Base-by-base conservation (phyloP, 2,797 vertebrate species). In the Enteromius anoplus region DNA sequence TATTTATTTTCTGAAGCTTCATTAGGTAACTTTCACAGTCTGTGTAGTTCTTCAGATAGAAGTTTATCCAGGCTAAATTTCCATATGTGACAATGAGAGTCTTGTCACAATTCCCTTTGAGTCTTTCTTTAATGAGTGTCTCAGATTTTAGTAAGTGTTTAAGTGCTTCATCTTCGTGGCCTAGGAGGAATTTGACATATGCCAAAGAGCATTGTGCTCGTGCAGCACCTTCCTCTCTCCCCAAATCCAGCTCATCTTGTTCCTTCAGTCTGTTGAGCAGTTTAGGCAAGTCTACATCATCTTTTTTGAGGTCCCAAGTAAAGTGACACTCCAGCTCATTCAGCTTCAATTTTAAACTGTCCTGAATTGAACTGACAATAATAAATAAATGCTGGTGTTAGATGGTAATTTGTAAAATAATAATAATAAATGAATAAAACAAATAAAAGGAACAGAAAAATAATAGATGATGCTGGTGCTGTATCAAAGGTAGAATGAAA, bases 41-140 rank as follows among this genome's bases (percentile, higher is more conserved):
- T 45, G 85, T 2, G 2, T 91, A 89, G 51, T 86, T 89, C 3
- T 81, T 60, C 90, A 93, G 90, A 80, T 92, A 86, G 78, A 93
- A 95, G 73, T 93, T 89, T 5, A 94, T 64, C 95, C 95, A 96
- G 15, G 95, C 93, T 4, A 92, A 93, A 79, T 95, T 93, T 40
- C 93, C 93, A 93, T 93, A 95, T 1, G 91, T 93, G 75, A 95
- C 90, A 72, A 95, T 88, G 80, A 92, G 94, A 83, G 62, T 87
- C 45, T 88, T 90, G 77, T 90, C 84, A 65, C 88, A 85, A 76
- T 90, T 83, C 23, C 83, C 62, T 3, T 90, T 84, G 42, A 90
- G 15, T 21, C 42, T 10, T 64, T 80, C 79, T 82, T 81, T 21
- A 69, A 91, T 73, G 45, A 29, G 75, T 85, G 90, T 91, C 90